Evolutionary conservation across 2,888 invertebrate species (phyloP).

Genomic region (Beris morrisii): DNA sequence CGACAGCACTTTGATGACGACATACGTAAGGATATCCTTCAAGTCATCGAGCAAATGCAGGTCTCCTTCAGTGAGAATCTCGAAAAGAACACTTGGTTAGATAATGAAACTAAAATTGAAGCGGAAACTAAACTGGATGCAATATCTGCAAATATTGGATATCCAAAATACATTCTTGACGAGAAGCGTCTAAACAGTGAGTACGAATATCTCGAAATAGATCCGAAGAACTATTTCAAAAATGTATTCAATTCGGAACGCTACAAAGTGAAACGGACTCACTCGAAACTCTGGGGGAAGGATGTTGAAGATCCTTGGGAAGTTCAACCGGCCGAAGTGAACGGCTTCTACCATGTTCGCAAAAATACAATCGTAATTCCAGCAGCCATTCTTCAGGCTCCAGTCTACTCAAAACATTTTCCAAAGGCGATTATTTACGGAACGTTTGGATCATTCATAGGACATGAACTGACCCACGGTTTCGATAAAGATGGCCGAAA

Average conservation of each 20-base stretch:
- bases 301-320: slow-evolving; percentile 80
- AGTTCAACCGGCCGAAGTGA: slow-evolving; percentile 85
- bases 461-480: slow-evolving; percentile 44
- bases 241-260: slow-evolving; percentile 73
- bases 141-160: slow-evolving; percentile 90
- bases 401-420: slow-evolving; percentile 83
- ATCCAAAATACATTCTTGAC: slow-evolving; percentile 85
- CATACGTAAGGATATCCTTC: slow-evolving; percentile 64
- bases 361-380: slow-evolving; percentile 93
- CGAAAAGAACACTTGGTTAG: slow-evolving; percentile 88
- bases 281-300: slow-evolving; percentile 73
- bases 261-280: slow-evolving; percentile 58
- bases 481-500: slow-evolving; percentile 42
- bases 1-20: slow-evolving; percentile 63
- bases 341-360: slow-evolving; percentile 90
- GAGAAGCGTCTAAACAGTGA: slow-evolving; percentile 76
- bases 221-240: slow-evolving; percentile 72
- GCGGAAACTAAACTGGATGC: slow-evolving; percentile 87
- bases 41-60: slow-evolving; percentile 84
- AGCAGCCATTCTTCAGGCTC: slow-evolving; percentile 87
- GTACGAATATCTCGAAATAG: slow-evolving; percentile 72
- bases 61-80: slow-evolving; percentile 83
- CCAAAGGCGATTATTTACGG: slow-evolving; percentile 59
- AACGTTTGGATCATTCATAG: slow-evolving; percentile 43
- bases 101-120: slow-evolving; percentile 74